Percentiles rank a stretch among this genome's conserved stretches.
These are phyloP conservation scores for Abramis brama DNA, from an alignment of 2,113 vertebrate species.

Conservation along the genomic window DNA sequence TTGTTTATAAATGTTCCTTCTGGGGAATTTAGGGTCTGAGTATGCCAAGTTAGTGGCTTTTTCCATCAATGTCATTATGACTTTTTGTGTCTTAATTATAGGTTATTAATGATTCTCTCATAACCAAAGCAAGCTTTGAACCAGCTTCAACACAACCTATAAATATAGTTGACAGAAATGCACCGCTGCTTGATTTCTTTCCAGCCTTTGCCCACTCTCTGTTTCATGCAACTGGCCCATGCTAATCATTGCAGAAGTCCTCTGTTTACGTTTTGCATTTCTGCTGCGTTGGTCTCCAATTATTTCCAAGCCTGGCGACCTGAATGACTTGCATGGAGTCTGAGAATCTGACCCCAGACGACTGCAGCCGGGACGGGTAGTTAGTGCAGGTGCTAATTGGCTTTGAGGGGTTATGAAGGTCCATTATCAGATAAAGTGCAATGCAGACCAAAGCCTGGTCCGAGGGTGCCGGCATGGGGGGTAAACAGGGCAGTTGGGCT, in stretches of 20 bases:
- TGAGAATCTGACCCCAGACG: slow-evolving; percentile 40
- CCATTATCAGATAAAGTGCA: not conserved
- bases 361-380: not conserved
- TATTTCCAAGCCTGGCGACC: slow-evolving; percentile 30
- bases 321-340: slow-evolving; percentile 22
- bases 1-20: not conserved
- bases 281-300: slow-evolving; percentile 28
- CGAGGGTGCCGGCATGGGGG: not conserved
- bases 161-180: not conserved
- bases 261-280: slow-evolving; percentile 35
- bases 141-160: not conserved
- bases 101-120: slow-evolving; percentile 30
- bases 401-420: slow-evolving; percentile 10
- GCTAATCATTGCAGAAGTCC: slow-evolving; percentile 33
- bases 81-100: slow-evolving; percentile 14
- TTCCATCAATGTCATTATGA: slow-evolving; percentile 24
- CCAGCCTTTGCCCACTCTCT: not conserved
- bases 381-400: slow-evolving; percentile 46
- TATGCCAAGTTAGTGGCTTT: not conserved
- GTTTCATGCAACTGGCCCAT: not conserved
- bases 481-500: not conserved
- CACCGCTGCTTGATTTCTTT: not conserved
- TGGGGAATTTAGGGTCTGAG: not conserved
- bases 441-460: slow-evolving; percentile 24
- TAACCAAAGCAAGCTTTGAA: slow-evolving; percentile 17